phyloP scores from a whole-genome alignment of 2,113 vertebrate genomes.

The Sander vitreus region DNA sequence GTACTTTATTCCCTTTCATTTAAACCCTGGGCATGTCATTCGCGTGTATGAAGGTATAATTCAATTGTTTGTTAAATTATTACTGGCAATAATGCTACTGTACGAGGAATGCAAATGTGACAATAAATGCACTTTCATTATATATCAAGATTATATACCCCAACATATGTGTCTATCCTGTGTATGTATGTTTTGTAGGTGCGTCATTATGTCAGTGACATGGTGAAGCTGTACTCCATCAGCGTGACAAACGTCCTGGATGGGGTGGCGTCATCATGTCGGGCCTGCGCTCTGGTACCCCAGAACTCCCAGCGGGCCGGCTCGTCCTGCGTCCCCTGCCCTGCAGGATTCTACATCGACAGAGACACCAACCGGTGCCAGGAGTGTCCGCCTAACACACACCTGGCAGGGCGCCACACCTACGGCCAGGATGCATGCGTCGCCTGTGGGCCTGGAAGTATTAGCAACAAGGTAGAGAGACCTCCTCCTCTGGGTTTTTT shows the following conservation, averaged over 20 bases:
- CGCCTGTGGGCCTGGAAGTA: conserved; percentile 91
- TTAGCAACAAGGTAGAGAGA: conserved; percentile 89
- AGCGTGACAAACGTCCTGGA: conserved; percentile 91
- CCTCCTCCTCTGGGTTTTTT: background rate
- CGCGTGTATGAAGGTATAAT: too few relatives aligned
- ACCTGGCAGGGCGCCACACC: conserved; percentile 92
- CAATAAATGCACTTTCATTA: background rate
- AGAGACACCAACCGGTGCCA: conserved; percentile 90
- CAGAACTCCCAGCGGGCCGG: conserved; percentile 81
- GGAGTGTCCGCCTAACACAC: conserved; percentile 91
- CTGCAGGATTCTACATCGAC: conserved; percentile 92
- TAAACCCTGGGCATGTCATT: background rate
- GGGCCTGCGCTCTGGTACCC: conserved; percentile 90
- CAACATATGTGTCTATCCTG: background rate
- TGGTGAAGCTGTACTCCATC: conserved; percentile 96
- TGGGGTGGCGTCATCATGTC: conserved; percentile 91
- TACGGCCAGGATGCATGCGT: conserved; percentile 91
- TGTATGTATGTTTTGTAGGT: conserved; percentile 75
- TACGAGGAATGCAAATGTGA: background rate
- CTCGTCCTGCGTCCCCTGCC: conserved; percentile 95
- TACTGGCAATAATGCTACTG: background rate
- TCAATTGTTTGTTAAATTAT: background rate
- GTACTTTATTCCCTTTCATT: background rate
- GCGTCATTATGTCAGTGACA: conserved; percentile 89
- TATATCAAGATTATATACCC: background rate